Conservation (phyloP, 2,888 invertebrate genomes). For the Nowickia ferox region DNA sequence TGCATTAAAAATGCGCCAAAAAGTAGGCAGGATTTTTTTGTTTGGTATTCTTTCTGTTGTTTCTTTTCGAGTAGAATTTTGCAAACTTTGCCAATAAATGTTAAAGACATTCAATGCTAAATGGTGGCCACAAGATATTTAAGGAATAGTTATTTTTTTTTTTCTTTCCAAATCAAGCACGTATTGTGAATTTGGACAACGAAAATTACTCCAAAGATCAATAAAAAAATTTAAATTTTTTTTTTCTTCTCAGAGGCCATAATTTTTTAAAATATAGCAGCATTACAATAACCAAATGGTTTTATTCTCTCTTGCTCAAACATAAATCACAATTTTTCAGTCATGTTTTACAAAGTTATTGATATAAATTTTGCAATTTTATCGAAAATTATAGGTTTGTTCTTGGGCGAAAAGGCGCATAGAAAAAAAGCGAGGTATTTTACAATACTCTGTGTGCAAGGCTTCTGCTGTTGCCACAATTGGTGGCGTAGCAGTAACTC, state of each 20-base stretch:
- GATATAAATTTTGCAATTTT: conserved; percentile 67
- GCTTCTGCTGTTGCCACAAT: neutral
- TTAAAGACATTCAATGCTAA: conserved; percentile 60
- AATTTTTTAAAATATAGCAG: conserved; percentile 43
- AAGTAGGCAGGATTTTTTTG: conserved; percentile 56
- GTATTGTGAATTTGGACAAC: conserved; percentile 55
- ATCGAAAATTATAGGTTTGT: conserved; percentile 38
- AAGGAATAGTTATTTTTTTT: conserved; percentile 25
- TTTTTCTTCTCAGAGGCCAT: conserved; percentile 18
- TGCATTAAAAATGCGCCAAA: conserved; percentile 69
- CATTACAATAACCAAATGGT: conserved; percentile 56
- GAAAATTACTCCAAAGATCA: conserved; percentile 46
- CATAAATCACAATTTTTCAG: conserved; percentile 69
- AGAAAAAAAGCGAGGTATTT: neutral
- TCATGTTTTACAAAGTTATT: conserved; percentile 71
- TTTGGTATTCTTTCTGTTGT: neutral
- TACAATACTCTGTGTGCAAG: neutral
- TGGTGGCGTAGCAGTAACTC: conserved; percentile 3
- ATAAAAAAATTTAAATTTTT: conserved; percentile 31
- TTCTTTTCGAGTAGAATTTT: conserved; percentile 35
- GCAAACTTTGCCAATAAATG: conserved; percentile 71
- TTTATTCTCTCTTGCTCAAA: conserved; percentile 18
- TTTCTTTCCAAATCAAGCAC: conserved; percentile 48
- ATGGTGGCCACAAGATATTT: conserved; percentile 51
- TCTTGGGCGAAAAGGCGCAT: neutral